These are phyloP conservation scores for Peromyscus attwateri DNA, from an alignment of 2,797 vertebrate species.

Conservation along the genomic window DNA sequence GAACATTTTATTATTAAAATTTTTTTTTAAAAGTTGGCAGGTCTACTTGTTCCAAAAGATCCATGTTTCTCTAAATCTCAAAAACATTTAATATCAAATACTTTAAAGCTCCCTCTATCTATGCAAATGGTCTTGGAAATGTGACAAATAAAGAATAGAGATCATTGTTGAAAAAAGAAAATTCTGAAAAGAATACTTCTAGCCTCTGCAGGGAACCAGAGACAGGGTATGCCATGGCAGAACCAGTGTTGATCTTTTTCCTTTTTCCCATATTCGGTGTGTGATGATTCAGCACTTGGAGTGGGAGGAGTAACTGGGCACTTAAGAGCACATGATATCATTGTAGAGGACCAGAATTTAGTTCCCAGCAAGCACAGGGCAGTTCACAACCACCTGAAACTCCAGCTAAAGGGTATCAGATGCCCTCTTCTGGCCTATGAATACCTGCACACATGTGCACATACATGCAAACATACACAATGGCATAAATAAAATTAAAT, in stretches of 20 bases:
- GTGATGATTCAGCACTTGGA: background rate
- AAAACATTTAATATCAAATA: constrained; percentile 85
- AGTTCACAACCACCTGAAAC: background rate
- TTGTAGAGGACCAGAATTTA: background rate
- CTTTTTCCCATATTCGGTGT: background rate
- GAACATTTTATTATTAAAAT: constrained; percentile 87
- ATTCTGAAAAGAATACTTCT: constrained; percentile 66
- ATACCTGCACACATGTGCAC: background rate
- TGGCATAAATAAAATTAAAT: background rate
- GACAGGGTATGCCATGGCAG: background rate
- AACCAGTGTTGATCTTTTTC: background rate
- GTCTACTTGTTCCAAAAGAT: constrained; percentile 84
- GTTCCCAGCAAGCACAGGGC: background rate
- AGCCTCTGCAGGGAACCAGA: background rate
- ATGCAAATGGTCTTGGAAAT: constrained; percentile 82
- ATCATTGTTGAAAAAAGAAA: constrained; percentile 72
- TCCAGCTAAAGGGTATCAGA: background rate
- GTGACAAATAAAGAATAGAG: constrained; percentile 78
- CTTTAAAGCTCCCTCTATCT: constrained; percentile 78
- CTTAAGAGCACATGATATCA: too few relatives aligned
- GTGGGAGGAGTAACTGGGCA: background rate
- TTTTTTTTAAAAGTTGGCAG: constrained; percentile 82
- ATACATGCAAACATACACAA: background rate
- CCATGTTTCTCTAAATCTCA: constrained; percentile 80
- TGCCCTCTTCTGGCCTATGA: background rate